These are phyloP conservation scores for Pseudococcus jackbeardsleyi DNA, from an alignment of 2,888 invertebrate genomes.

Conservation along the genomic window DNA sequence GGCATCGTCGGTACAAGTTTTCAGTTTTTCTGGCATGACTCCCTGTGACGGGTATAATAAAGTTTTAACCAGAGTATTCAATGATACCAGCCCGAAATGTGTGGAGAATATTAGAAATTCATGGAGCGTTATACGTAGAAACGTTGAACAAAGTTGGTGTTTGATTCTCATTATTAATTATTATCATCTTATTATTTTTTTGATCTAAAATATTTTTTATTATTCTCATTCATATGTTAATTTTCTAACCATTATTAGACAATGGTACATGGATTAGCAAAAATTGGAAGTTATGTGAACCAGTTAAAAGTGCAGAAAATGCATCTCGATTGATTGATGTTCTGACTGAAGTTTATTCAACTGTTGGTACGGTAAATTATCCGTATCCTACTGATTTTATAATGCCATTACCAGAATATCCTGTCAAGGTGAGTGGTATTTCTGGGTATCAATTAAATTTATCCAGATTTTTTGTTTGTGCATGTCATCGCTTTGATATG, in stretches of 20 bases:
- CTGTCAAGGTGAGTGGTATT: constrained; percentile 75
- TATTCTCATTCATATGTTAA: neutral
- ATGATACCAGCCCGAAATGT: constrained; percentile 74
- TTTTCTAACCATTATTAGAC: constrained; percentile 69
- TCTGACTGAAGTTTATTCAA: constrained; percentile 68
- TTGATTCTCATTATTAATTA: too few relatives aligned
- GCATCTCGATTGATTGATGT: neutral
- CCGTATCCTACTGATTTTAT: constrained; percentile 90
- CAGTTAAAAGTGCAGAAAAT: constrained; percentile 73
- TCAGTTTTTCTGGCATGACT: constrained; percentile 83
- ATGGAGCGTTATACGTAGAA: constrained; percentile 79
- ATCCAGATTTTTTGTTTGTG: neutral
- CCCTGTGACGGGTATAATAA: constrained; percentile 83
- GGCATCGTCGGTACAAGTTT: constrained; percentile 92
- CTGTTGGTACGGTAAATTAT: constrained; percentile 96
- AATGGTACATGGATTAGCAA: constrained; percentile 81
- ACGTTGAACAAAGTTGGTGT: constrained; percentile 72
- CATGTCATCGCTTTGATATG: too few relatives aligned
- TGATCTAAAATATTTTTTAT: too few relatives aligned
- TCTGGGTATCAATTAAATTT: too few relatives aligned
- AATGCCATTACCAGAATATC: constrained; percentile 85
- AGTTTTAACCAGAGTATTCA: constrained; percentile 85
- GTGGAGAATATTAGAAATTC: constrained; percentile 80
- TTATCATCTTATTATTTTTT: too few relatives aligned
- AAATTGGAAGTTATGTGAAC: constrained; percentile 83